Evolutionary conservation across 2,888 invertebrate genomes (phyloP).

Genomic region (Drosophila merina): DNA sequence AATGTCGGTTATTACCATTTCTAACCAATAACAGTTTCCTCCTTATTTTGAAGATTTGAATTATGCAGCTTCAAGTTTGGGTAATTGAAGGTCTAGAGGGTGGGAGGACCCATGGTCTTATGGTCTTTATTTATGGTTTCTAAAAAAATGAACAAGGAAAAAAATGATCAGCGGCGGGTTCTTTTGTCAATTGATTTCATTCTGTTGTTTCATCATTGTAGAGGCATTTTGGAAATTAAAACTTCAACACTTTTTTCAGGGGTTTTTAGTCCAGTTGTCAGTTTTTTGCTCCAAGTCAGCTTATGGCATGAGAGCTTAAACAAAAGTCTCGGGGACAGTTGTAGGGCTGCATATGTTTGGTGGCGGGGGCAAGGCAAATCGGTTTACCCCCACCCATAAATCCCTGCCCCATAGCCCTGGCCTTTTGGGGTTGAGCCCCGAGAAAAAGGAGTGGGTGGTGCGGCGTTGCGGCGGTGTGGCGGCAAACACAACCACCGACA

Average conservation of each 20-base stretch:
- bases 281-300: conserved; percentile 6
- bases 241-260: conserved; percentile 16
- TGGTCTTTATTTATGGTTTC: too few relatives aligned
- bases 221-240: background rate
- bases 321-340: conserved; percentile 42
- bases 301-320: conserved; percentile 34
- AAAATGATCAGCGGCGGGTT: too few relatives aligned
- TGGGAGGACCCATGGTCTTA: too few relatives aligned
- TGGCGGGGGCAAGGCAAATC: conserved; percentile 32
- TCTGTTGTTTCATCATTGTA: background rate
- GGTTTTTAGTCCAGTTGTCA: conserved; percentile 13
- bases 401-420: conserved; percentile 48
- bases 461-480: background rate
- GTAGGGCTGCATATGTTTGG: conserved; percentile 38
- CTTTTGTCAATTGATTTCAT: background rate
- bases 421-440: conserved; percentile 50
- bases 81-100: too few relatives aligned
- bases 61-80: too few relatives aligned
- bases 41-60: too few relatives aligned
- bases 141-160: too few relatives aligned
- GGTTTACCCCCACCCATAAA: conserved; percentile 56
- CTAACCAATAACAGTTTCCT: too few relatives aligned
- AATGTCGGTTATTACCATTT: background rate
- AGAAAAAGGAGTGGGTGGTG: background rate
- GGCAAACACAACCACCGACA: conserved; percentile 41